These are phyloP conservation scores for Ochropleura plecta DNA, from an alignment of 2,888 invertebrate genomes.

Conservation along the genomic window DNA sequence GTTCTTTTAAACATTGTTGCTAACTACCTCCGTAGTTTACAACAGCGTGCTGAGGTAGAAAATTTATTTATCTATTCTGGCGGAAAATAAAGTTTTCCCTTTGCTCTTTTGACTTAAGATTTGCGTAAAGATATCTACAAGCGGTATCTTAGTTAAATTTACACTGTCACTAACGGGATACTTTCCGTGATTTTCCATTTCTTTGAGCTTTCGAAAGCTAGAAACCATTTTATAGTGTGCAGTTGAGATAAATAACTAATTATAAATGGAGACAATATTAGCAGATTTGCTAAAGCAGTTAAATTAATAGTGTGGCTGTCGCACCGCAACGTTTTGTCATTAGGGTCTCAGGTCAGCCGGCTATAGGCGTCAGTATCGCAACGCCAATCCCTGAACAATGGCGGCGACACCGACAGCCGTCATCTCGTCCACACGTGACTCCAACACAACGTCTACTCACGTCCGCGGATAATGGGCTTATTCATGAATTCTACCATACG, in stretches of 20 bases:
- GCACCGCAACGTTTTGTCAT: conserved; percentile 55
- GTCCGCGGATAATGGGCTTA: conserved; percentile 69
- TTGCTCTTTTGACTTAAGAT: not conserved
- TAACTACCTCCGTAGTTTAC: not conserved
- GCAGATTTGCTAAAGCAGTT: conserved; percentile 42
- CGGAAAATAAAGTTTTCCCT: not conserved
- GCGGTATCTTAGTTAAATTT: conserved; percentile 10
- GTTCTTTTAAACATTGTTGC: conserved; percentile 15
- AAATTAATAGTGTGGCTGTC: conserved; percentile 43
- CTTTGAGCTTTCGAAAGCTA: too few relatives aligned
- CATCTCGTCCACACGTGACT: conserved; percentile 60
- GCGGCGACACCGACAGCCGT: conserved; percentile 38
- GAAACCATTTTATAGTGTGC: not conserved
- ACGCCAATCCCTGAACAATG: conserved; percentile 53
- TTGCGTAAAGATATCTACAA: not conserved
- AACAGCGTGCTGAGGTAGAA: conserved; percentile 9
- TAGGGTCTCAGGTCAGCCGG: conserved; percentile 34
- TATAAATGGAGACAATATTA: conserved; percentile 34
- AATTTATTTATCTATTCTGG: conserved; percentile 6
- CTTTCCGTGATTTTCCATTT: too few relatives aligned
- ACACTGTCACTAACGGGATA: too few relatives aligned
- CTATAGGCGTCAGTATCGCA: conserved; percentile 45
- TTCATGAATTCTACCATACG: conserved; percentile 67
- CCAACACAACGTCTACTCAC: conserved; percentile 66
- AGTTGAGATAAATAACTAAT: conserved; percentile 33